phyloP scores from a whole-genome alignment of 1,140 invertebrate genomes.

The Drosophila parvula region DNA sequence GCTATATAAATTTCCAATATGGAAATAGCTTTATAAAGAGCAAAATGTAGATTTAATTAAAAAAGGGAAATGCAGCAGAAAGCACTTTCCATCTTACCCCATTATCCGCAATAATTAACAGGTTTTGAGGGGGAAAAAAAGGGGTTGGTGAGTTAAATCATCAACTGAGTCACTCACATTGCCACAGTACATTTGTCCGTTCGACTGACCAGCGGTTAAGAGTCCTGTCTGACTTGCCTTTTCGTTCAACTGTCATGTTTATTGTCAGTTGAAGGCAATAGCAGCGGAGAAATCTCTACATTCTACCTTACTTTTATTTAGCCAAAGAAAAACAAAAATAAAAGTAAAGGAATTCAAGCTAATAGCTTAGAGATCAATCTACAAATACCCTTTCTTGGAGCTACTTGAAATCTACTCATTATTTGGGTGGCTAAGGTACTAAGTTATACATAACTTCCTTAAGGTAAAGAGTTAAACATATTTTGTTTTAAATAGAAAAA shows the following conservation, averaged over 20 bases:
- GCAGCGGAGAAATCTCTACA: conserved; percentile 12
- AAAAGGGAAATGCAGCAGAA: conserved; percentile 1
- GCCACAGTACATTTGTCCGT: conserved; percentile 49
- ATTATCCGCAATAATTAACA: background rate
- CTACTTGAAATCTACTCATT: background rate
- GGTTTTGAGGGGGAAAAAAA: background rate
- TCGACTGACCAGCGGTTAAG: conserved; percentile 51
- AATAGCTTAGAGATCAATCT: conserved; percentile 10
- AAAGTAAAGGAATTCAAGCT: conserved; percentile 17
- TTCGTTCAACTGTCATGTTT: conserved; percentile 54
- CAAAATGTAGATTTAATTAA: background rate
- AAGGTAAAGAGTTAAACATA: too few relatives aligned
- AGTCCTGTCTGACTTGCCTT: conserved; percentile 42
- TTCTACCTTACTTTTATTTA: conserved; percentile 67
- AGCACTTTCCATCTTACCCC: background rate
- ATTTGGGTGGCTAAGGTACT: too few relatives aligned
- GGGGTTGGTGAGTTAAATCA: conserved; percentile 7
- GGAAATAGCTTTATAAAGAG: background rate
- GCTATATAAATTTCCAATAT: too few relatives aligned
- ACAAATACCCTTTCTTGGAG: background rate
- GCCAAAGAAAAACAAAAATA: conserved; percentile 32
- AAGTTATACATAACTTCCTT: too few relatives aligned
- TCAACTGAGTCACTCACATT: conserved; percentile 36
- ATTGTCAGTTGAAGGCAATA: conserved; percentile 63
- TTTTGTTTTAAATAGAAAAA: too few relatives aligned